phyloP scores from a whole-genome alignment of 2,888 invertebrate species.

The Lucinisca nassula region DNA sequence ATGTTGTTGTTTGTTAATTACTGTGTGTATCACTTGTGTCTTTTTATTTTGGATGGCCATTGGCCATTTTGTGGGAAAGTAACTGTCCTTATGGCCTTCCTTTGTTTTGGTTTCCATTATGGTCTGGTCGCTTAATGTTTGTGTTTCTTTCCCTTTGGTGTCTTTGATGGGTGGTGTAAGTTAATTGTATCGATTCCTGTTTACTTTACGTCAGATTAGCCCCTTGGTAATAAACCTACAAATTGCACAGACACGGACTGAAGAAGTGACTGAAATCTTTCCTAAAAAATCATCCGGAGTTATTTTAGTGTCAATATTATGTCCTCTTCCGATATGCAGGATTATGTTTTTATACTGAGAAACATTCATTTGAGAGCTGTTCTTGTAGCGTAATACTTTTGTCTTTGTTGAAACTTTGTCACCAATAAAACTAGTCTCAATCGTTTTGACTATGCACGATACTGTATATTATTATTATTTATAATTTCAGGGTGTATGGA shows the following conservation, averaged over 20 bases:
- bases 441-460: background rate
- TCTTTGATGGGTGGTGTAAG: too few relatives aligned
- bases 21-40: too few relatives aligned
- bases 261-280: background rate
- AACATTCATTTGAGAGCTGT: background rate
- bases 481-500: conserved; percentile 85
- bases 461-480: too few relatives aligned
- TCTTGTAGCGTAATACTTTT: background rate
- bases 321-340: background rate
- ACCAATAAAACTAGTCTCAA: background rate
- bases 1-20: too few relatives aligned
- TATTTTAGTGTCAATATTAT: background rate
- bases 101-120: too few relatives aligned
- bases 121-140: too few relatives aligned
- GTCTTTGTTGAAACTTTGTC: background rate
- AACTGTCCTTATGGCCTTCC: too few relatives aligned
- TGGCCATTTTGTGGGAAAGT: too few relatives aligned
- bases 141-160: too few relatives aligned
- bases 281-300: background rate
- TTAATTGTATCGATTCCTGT: too few relatives aligned
- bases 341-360: background rate
- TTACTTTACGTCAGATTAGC: too few relatives aligned
- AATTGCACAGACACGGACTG: background rate
- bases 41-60: too few relatives aligned
- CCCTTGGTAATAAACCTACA: background rate